Base-by-base conservation (phyloP, 2,888 invertebrate genomes). In the Pegoplata infirma region DNA sequence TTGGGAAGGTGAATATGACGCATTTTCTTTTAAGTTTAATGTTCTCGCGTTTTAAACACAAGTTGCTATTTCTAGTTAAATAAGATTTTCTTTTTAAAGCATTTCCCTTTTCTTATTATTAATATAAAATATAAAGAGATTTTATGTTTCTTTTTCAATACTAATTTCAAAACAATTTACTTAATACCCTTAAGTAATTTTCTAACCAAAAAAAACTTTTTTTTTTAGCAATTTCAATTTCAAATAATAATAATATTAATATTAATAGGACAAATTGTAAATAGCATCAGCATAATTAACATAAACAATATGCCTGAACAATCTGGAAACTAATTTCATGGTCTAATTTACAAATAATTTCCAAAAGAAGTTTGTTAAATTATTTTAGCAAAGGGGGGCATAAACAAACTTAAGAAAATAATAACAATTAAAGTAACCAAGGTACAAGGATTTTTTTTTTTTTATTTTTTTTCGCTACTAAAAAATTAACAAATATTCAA, bases 271-370 rank as follows among this genome's bases (percentile, higher is more conserved):
- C n/a, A 40, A 40, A 40, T 40, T 5, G 5, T n/a, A 59, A 51
- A 49, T 32, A 51, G 19, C 49, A 59, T 44, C 44, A 55, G 55
- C 21, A 64, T 56, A 72, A 72, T 72, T 72, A 72, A 47, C 36
- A 58, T 47, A 66, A 64, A 58, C 58, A 73, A 74, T 59, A 55
- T 56, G 67, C 59, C 46, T 25, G 36, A 74, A 59, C 67, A 74
- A 59, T 46, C 67, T 58, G 46, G 36, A 74, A 74, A 67, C 67
- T 67, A 74, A 74, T 74, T 74, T 74, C 74, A 74, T 74, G 67
- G 67, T 74, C 59, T 56, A 56, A 53, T 53, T 53, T 66, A 56
- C 51, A 64, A 64, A 36, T 51, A 16, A 72, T 25, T 72, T 56
- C 49, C n/a, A 40, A 64, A 59, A 61, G 63, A 51, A 49, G 55